Percentiles rank a stretch among this genome's conserved stretches.
phyloP scores from a whole-genome alignment of 2,797 vertebrate species.

The Sciaenops ocellatus region DNA sequence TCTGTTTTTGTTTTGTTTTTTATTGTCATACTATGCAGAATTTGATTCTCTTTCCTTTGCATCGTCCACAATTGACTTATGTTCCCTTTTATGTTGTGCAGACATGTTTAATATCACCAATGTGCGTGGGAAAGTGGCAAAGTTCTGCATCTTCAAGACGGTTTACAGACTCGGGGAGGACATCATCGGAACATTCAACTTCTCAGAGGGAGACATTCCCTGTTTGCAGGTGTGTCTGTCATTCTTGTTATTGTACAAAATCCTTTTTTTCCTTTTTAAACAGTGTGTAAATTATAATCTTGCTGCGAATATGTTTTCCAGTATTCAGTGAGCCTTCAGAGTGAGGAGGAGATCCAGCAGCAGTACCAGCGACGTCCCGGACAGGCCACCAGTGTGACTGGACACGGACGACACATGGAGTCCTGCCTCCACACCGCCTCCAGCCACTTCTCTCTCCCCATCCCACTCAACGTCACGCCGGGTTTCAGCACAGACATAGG shows the following conservation, averaged over 20 bases:
- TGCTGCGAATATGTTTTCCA: slow-evolving; percentile 58
- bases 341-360: slow-evolving; percentile 93
- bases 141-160: slow-evolving; percentile 97
- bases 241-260: fast-evolving
- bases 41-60: not conserved
- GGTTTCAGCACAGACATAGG: slow-evolving; percentile 97
- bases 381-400: slow-evolving; percentile 88
- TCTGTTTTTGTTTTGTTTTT: not conserved
- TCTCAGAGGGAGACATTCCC: slow-evolving; percentile 95
- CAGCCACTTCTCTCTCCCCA: slow-evolving; percentile 96
- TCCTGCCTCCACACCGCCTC: slow-evolving; percentile 96
- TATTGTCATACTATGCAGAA: not conserved
- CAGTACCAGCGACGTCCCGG: slow-evolving; percentile 90
- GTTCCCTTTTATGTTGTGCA: slow-evolving; percentile 62
- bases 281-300: not conserved
- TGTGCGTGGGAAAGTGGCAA: slow-evolving; percentile 93
- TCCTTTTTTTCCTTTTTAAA: not conserved
- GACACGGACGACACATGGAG: slow-evolving; percentile 94
- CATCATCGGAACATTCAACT: slow-evolving; percentile 94
- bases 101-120: slow-evolving; percentile 98
- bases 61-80: slow-evolving; percentile 17
- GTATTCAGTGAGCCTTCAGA: slow-evolving; percentile 98
- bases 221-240: slow-evolving; percentile 91
- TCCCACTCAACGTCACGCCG: slow-evolving; percentile 94
- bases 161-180: slow-evolving; percentile 97